phyloP scores from a whole-genome alignment of 2,113 vertebrate genomes.

The Chroicocephalus ridibundus region DNA sequence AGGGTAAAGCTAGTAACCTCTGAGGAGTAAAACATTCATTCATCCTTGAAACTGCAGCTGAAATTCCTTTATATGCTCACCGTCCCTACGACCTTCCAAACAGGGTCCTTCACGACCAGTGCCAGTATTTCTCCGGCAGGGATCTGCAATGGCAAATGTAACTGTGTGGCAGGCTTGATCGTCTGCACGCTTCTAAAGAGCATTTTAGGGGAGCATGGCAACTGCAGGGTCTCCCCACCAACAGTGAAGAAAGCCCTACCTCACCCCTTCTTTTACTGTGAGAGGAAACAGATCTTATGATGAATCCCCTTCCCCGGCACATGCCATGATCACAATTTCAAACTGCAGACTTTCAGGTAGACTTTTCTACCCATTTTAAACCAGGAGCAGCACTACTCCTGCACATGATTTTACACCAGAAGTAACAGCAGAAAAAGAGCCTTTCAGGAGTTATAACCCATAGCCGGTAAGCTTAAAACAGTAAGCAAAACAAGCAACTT shows the following conservation, averaged over 20 bases:
- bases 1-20: background rate
- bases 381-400: background rate
- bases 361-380: background rate
- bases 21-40: background rate
- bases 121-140: background rate
- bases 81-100: background rate
- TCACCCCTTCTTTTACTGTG: background rate
- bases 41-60: background rate
- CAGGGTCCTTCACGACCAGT: accelerated
- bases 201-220: background rate
- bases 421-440: background rate
- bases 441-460: background rate
- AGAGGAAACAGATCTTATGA: background rate
- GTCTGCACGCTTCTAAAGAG: background rate
- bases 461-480: background rate
- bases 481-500: background rate
- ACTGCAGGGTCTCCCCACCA: background rate
- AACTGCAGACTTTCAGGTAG: background rate
- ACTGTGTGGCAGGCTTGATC: background rate
- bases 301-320: background rate
- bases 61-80: background rate
- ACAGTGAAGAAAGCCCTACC: no score
- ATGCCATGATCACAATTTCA: background rate
- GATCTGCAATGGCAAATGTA: background rate
- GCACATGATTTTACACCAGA: accelerated